Base-by-base conservation (phyloP, 2,888 invertebrate genomes). In the Augochlorella aurata region DNA sequence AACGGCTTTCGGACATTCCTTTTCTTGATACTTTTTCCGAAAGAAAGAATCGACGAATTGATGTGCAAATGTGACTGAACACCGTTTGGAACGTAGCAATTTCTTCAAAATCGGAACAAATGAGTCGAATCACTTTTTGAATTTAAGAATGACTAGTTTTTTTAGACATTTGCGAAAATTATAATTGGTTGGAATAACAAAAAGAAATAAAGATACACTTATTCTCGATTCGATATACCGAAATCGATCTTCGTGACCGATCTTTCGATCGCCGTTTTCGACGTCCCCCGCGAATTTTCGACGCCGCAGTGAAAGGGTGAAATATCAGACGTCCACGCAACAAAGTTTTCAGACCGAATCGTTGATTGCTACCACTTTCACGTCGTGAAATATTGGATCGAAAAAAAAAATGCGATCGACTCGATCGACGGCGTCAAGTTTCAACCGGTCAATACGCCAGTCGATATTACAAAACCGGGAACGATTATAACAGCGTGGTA, bases 401-500 rank as follows among this genome's bases (percentile, higher is more conserved):
- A 49, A 24, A 29, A 14, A 44, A 71, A 38, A 38, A 63, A 24
- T 3, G 3, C 38, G 38, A 66, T 72, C 63, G 21, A 68, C 21
- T 49, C 73, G 69, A 70, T 81, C 63, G 52, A 52, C 47, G 52
- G 67, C 52, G 45, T 81, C 75, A 81, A 61, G 75, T 82, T 82
- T 49, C 81, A 75, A 75, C 75, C 81, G 82, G 81, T 82, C 83
- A 66, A 79, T 82, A 71, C 52, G 45, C 74, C 65, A 18, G 65
- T 66, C 71, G 77, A 58, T 77, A 66, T 79, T 84, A 84, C 81
- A 87, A 87, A 85, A 85, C 81, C 79, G 65, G 74, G 58, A 76
- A 79, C 82, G 83, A 82, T 82, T 82, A 82, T 75, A 75, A 82
- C 74, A 66, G 66, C 67, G 50, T 71, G 38, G 75, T 77, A 83